These are phyloP conservation scores for Corbicula japonica DNA, from an alignment of 2,888 invertebrate species.

Conservation along the genomic window DNA sequence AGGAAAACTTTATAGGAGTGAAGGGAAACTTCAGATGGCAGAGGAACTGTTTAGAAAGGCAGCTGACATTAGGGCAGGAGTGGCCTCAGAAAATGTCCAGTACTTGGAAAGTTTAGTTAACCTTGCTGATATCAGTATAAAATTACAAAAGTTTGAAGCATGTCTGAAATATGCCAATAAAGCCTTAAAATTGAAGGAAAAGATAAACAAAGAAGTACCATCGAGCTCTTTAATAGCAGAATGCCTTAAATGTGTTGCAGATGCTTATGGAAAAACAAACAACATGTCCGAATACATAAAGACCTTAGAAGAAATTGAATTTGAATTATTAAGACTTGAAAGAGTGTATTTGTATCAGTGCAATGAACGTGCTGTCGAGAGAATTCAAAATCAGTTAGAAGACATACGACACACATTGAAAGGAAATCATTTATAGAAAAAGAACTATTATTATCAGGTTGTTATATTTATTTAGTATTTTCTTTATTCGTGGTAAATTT, in stretches of 20 bases:
- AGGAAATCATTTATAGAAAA: no score
- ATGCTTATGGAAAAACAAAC: constrained; percentile 29
- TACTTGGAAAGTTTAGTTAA: constrained; percentile 37
- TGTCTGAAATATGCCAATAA: constrained; percentile 32
- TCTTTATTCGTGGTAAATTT: no score
- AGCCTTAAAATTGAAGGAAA: constrained; percentile 29
- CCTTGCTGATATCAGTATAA: constrained; percentile 30
- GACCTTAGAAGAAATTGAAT: constrained; percentile 37
- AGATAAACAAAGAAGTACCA: constrained; percentile 25
- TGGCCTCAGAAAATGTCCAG: constrained; percentile 21
- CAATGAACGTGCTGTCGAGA: constrained; percentile 29
- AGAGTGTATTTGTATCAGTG: constrained; percentile 16
- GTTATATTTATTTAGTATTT: no score
- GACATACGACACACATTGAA: no score
- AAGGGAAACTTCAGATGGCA: constrained; percentile 32
- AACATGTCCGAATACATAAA: constrained; percentile 9
- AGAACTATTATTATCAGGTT: no score
- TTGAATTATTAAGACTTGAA: constrained; percentile 45
- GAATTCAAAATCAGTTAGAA: no score
- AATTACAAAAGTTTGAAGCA: constrained; percentile 9
- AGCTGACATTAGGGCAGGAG: constrained; percentile 37
- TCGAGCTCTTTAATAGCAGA: constrained; percentile 42
- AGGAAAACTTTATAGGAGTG: constrained; percentile 39
- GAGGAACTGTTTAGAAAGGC: constrained; percentile 52
- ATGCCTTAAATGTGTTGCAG: constrained; percentile 37